Evolutionary conservation across 2,888 invertebrate species (phyloP), one percentile per base, ranked within the genome.

Genomic region (Ectemnius cavifrons): DNA sequence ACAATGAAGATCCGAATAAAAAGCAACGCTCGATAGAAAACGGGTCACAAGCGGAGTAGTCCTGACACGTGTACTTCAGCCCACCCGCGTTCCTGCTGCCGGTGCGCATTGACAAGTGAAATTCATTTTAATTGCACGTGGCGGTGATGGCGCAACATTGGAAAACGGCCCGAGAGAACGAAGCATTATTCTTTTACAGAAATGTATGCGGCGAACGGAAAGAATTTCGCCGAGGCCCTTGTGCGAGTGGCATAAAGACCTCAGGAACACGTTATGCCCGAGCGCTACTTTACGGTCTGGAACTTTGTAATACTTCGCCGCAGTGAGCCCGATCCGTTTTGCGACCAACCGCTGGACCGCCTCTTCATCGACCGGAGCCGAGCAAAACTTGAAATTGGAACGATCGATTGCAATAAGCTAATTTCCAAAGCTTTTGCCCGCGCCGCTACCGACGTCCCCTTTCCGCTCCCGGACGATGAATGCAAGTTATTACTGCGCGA

Each of bases 291-390:
- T 77, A 78, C 75, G 77, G 63, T 58, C 73, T 69, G 16, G 71
- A 71, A 80, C 75, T 71, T 74, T 58, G 76, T 71, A 70, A 80
- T 78, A 82, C 81, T 79, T 79, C 64, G 63, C 49, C 66, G 23
- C 23, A 65, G 62, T 45, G 27, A 37, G 64, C 49, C 58, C 67
- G 73, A 79, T 81, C 64, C 73, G 67, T 79, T 79, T 77, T 67
- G 77, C 59, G 64, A 59, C 75, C 37, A 61, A 49, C 60, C 27
- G 57, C 14, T 16, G 57, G 8, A 46, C 28, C 58, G 11, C 37
- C 57, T 23, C 61, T 67, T 57, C 23, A 60, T 64, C 74, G 65
- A 71, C 60, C 65, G 60, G 64, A 73, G 61, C 70, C 65, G 16
- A 52, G 61, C 28, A 63, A 66, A 61, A 75, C 63, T 67, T 23